Base-by-base conservation (phyloP, 2,888 invertebrate species). In the Pediacus dermestoides region DNA sequence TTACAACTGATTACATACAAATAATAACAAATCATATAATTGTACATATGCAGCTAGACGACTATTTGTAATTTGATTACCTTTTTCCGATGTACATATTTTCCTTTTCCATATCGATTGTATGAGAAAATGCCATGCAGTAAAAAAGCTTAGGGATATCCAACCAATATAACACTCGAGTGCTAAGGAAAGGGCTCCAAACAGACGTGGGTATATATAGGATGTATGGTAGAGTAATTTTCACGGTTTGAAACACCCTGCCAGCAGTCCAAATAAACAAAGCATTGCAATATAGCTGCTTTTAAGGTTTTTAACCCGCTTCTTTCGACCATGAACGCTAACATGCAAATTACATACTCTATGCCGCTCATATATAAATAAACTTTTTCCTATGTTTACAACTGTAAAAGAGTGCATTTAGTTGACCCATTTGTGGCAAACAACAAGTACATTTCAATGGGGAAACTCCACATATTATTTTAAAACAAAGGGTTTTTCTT, bases 211-310 rank as follows among this genome's bases (percentile, higher is more conserved):
- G 3, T 23, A 23, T 23, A 23, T 18, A 18, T 18, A 48, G 52
- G 52, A 52, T 50, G 39, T 50, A 52, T 47, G 52, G 47, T 52
- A 50, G 50, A 50, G 44, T 50, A 48, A 47, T 22, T 48, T 52
- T 52, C 52, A 52, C 50, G 50, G 50, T 50, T 46, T 47, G 39
- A 44, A 45, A 40, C 46, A 42, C 48, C 46, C 48, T 44, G 42
- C 44, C 37, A 30, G 13, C 28, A 28, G 28, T 28, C 10, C 11
- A 28, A 28, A 3, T 28, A 28, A 28, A 28, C 28, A 28, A 28
- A 28, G 28, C 28, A 14, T 9, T 28, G 28, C 28, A 28, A 14
- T 28, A 18, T 18, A 7, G 21, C 21, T 18, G 21, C 21, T 18
- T 28, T 28, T 9, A 28, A 28, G 28, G 28, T 28, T 28, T 28